phyloP scores from a whole-genome alignment of 2,888 invertebrate species.

The Plebejus argus region DNA sequence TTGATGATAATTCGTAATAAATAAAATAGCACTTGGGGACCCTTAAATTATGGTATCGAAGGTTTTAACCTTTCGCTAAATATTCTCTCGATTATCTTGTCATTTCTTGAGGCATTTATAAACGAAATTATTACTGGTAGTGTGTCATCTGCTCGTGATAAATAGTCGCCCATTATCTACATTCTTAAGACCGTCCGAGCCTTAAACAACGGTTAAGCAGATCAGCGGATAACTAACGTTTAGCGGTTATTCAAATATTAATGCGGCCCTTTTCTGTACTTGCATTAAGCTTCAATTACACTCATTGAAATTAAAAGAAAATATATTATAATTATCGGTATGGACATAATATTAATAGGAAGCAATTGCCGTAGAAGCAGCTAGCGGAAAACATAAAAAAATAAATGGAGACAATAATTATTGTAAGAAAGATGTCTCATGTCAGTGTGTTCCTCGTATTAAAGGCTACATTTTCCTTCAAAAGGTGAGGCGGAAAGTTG shows the following conservation, averaged over 20 bases:
- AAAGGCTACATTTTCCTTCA: constrained; percentile 4
- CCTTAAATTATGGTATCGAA: neutral
- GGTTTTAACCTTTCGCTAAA: constrained; percentile 18
- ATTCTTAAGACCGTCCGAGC: neutral
- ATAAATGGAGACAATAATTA: neutral
- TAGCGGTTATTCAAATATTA: neutral
- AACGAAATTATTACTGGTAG: constrained; percentile 2
- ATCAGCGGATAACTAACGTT: neutral
- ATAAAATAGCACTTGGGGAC: neutral
- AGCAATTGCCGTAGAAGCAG: neutral
- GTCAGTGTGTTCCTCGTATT: neutral
- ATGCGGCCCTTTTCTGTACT: neutral
- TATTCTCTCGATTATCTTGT: constrained; percentile 13
- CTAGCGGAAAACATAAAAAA: neutral
- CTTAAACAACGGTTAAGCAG: constrained; percentile 2
- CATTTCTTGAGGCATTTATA: constrained; percentile 27
- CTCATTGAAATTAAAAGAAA: neutral
- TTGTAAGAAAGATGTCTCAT: neutral
- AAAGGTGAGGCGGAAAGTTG: constrained; percentile 3
- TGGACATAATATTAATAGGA: neutral
- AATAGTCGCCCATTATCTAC: constrained; percentile 18
- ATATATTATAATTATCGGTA: neutral
- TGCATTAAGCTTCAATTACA: neutral
- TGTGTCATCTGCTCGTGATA: constrained; percentile 20
- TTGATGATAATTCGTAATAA: constrained; percentile 5